Evolutionary conservation across 2,888 invertebrate genomes (phyloP).

Genomic region (Eubasilissa splendida): DNA sequence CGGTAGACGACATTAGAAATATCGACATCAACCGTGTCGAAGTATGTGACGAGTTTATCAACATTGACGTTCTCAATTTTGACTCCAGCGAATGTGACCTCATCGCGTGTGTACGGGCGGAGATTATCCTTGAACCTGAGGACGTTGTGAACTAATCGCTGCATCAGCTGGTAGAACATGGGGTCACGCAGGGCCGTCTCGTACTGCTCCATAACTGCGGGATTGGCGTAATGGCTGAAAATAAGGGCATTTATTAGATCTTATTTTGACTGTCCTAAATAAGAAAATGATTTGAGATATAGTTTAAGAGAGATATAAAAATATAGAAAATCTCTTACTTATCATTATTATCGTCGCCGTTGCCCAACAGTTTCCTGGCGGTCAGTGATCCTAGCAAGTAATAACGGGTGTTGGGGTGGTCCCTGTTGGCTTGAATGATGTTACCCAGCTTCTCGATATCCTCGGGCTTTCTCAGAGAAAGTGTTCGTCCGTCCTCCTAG

Average conservation of each 20-base stretch:
- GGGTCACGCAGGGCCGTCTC: slow-evolving; percentile 82
- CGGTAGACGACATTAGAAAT: slow-evolving; percentile 75
- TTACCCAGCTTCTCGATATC: slow-evolving; percentile 78
- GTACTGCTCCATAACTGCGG: slow-evolving; percentile 75
- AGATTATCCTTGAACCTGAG: slow-evolving; percentile 75
- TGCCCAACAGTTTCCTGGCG: slow-evolving; percentile 70
- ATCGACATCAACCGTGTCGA: slow-evolving; percentile 78
- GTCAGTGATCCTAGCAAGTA: slow-evolving; percentile 74
- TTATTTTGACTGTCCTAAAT: no score
- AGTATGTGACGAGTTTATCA: slow-evolving; percentile 79
- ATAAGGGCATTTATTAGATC: no score
- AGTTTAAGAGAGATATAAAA: no score
- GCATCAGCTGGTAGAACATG: slow-evolving; percentile 79
- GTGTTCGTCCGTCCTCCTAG: slow-evolving; percentile 69
- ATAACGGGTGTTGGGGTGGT: slow-evolving; percentile 74
- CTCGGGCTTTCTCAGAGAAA: slow-evolving; percentile 75
- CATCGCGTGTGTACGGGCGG: slow-evolving; percentile 76
- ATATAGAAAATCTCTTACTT: slow-evolving; percentile 28
- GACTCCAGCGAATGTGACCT: slow-evolving; percentile 77
- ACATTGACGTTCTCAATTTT: slow-evolving; percentile 76
- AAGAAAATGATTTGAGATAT: no score
- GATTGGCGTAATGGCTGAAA: slow-evolving; percentile 60
- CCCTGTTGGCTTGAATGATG: slow-evolving; percentile 77
- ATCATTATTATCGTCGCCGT: slow-evolving; percentile 61
- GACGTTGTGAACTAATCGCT: slow-evolving; percentile 74